Percentiles rank a stretch among this genome's conserved stretches.
Evolutionary conservation across 2,113 vertebrate species (phyloP).

Genomic region (Prunella fulvescens): DNA sequence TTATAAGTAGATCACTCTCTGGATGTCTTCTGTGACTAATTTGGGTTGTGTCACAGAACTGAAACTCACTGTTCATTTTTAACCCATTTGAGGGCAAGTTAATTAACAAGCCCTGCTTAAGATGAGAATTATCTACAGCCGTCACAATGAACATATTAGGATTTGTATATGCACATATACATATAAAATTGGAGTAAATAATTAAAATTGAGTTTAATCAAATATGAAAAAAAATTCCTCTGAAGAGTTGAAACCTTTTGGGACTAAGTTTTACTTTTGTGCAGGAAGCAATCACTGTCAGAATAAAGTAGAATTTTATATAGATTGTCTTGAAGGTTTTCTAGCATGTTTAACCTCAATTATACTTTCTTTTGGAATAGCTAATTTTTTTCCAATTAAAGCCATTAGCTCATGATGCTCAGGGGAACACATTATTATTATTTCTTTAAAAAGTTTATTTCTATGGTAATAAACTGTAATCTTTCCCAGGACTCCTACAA

Average conservation of each 20-base stretch:
- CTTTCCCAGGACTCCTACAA: not conserved
- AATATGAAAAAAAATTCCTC: not conserved
- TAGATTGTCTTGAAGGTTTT: not conserved
- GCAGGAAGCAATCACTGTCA: not conserved
- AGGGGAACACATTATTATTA: not conserved
- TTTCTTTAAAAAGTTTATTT: not conserved
- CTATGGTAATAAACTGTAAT: not conserved
- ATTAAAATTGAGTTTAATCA: not conserved
- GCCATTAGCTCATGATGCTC: not conserved
- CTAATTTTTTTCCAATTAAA: not conserved
- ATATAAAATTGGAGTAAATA: not conserved
- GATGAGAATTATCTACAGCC: not conserved
- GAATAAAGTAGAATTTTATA: not conserved
- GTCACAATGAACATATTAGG: not conserved
- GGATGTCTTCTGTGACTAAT: not conserved
- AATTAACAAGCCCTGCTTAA: not conserved
- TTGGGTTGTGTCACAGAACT: not conserved
- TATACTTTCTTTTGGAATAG: not conserved
- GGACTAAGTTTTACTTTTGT: not conserved
- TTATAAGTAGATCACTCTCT: not conserved
- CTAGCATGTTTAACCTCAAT: not conserved
- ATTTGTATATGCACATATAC: no score
- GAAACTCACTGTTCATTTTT: not conserved
- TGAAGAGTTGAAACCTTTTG: not conserved
- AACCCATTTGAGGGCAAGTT: not conserved